A percentile compares a stretch with the other conserved stretches of the same genome.
These are phyloP conservation scores for Sylvilagus floridanus DNA, from an alignment of 2,797 vertebrate species.

Conservation along the genomic window DNA sequence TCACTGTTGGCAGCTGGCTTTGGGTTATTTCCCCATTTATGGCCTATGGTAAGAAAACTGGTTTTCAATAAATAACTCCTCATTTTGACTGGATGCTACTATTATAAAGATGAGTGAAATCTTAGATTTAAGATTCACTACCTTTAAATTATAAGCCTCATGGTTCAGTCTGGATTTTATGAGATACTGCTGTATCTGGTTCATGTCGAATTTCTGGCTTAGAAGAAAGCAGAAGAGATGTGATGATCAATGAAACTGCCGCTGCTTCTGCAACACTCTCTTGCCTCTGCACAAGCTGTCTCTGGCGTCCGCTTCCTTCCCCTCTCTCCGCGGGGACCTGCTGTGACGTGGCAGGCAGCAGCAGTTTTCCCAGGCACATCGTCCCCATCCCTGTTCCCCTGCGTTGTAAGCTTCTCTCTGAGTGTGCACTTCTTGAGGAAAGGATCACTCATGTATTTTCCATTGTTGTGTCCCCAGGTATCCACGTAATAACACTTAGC, in stretches of 20 bases:
- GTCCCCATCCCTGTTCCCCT: neutral
- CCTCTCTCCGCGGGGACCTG: neutral
- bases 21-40: slow-evolving; percentile 98
- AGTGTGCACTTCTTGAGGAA: neutral
- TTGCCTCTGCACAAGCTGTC: neutral
- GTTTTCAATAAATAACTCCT: slow-evolving; percentile 45
- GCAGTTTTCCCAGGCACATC: neutral
- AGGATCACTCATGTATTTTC: neutral
- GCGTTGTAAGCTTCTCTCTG: neutral
- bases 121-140: slow-evolving; percentile 45
- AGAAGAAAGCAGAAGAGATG: neutral
- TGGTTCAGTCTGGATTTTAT: slow-evolving; percentile 27
- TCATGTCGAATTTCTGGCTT: slow-evolving; percentile 30
- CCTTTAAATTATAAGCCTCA: slow-evolving; percentile 54
- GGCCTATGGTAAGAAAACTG: slow-evolving; percentile 93
- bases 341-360: neutral
- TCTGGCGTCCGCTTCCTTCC: neutral
- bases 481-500: neutral
- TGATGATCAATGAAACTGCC: neutral
- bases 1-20: slow-evolving; percentile 95
- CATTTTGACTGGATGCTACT: slow-evolving; percentile 14
- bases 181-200: neutral
- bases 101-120: neutral
- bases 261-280: neutral
- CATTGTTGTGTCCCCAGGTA: neutral